phyloP scores from a whole-genome alignment of 2,888 invertebrate genomes.

The Bombylius discolor region DNA sequence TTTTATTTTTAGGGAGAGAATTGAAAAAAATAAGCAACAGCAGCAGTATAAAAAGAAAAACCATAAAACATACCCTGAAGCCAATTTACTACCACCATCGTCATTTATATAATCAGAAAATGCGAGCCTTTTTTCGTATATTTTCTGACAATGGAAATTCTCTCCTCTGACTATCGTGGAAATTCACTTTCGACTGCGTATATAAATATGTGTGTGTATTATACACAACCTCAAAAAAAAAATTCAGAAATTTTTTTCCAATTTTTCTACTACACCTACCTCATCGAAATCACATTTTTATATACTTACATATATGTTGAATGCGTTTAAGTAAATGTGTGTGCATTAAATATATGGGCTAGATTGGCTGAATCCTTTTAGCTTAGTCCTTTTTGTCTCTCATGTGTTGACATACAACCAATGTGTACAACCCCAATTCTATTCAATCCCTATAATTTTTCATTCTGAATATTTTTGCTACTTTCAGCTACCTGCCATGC shows the following conservation, averaged over 20 bases:
- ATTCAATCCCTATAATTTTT: too few species aligned
- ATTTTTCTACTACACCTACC: background rate
- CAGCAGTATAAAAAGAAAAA: background rate
- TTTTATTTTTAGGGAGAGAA: background rate
- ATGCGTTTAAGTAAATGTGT: background rate
- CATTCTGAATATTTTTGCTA: too few species aligned
- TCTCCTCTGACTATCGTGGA: background rate
- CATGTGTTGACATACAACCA: too few species aligned
- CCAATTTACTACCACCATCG: background rate
- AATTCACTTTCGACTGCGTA: background rate
- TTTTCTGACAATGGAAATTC: too few species aligned
- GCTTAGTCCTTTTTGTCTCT: too few species aligned
- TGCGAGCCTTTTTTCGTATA: too few species aligned
- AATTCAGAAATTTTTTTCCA: background rate
- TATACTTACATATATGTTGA: too few species aligned
- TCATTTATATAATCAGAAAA: too few species aligned
- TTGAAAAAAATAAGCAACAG: background rate
- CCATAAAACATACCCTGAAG: background rate
- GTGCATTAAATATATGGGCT: background rate
- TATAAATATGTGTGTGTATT: too few species aligned
- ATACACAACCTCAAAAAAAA: background rate
- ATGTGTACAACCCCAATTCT: too few species aligned
- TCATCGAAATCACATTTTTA: background rate
- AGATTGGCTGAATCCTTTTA: background rate
- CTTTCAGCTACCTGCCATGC: too few species aligned